Evolutionary conservation across 1,140 invertebrate species (phyloP).

Genomic region (Dendroctonus valens): DNA sequence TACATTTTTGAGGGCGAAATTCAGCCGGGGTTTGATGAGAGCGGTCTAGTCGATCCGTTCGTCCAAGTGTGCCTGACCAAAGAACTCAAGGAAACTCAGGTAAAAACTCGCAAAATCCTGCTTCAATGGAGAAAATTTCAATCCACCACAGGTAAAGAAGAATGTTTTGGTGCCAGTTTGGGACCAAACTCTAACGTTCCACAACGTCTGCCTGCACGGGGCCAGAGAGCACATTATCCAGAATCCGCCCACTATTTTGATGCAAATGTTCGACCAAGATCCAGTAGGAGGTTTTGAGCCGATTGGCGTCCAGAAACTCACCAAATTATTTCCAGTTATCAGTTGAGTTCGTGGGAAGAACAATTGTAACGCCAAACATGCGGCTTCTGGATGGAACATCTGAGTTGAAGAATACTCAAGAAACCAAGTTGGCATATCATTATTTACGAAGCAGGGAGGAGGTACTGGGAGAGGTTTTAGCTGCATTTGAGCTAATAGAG

Average conservation of each 20-base stretch:
- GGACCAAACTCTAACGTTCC: conserved; percentile 59
- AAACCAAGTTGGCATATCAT: conserved; percentile 58
- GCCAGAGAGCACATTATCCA: conserved; percentile 51
- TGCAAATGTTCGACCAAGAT: conserved; percentile 51
- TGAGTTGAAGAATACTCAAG: conserved; percentile 49
- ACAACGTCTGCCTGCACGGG: conserved; percentile 53
- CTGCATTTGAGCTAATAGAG: conserved; percentile 59
- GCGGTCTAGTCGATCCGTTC: conserved; percentile 55
- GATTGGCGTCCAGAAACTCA: background rate
- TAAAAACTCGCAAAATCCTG: conserved; percentile 14
- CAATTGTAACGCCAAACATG: conserved; percentile 49
- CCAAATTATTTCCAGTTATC: conserved; percentile 48
- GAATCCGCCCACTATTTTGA: conserved; percentile 51
- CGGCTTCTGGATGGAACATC: conserved; percentile 50
- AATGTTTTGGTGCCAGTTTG: conserved; percentile 57
- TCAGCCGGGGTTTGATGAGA: conserved; percentile 55
- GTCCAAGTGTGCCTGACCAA: conserved; percentile 52
- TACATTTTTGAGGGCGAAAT: conserved; percentile 64
- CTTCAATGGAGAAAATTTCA: background rate
- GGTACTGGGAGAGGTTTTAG: conserved; percentile 55
- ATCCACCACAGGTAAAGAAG: conserved; percentile 17
- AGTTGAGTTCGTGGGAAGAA: conserved; percentile 57
- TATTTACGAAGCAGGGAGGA: conserved; percentile 52
- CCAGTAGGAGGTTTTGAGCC: conserved; percentile 28
- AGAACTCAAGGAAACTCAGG: conserved; percentile 47